Conservation (phyloP, 92 coral and sea anemone genomes). For the Porites evermanni region DNA sequence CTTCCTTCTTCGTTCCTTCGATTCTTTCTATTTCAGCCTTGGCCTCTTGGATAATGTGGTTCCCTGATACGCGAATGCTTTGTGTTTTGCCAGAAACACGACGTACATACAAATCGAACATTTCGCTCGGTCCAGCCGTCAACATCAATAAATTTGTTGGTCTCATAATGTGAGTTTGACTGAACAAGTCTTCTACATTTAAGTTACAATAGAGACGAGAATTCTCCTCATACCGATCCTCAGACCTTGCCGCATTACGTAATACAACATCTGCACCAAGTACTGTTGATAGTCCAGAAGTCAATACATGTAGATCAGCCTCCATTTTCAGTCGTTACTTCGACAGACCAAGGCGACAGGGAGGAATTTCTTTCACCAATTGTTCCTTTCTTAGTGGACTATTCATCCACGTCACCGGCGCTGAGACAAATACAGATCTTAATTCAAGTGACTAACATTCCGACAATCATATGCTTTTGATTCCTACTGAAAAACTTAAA, state of each 20-base stretch:
- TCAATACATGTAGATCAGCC: not conserved
- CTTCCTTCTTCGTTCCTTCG: constrained; percentile 19
- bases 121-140: constrained; percentile 4
- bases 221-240: constrained; percentile 16
- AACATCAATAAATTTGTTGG: constrained; percentile 20
- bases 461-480: too few relatives aligned
- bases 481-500: too few relatives aligned
- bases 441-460: too few relatives aligned
- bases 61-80: constrained; percentile 29
- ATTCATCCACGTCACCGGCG: too few relatives aligned
- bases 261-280: constrained; percentile 57
- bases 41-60: constrained; percentile 39
- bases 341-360: too few relatives aligned
- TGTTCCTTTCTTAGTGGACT: too few relatives aligned
- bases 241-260: not conserved
- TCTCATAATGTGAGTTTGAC: constrained; percentile 46
- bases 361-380: too few relatives aligned
- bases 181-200: constrained; percentile 41
- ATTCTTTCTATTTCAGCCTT: constrained; percentile 53
- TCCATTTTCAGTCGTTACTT: too few relatives aligned
- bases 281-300: constrained; percentile 69
- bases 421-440: too few relatives aligned
- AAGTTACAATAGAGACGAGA: constrained; percentile 4
- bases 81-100: constrained; percentile 44
- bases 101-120: constrained; percentile 24